Percentiles rank a stretch among this genome's conserved stretches.
Evolutionary conservation across 2,797 vertebrate genomes (phyloP).

Genomic region (Salarias fasciatus): DNA sequence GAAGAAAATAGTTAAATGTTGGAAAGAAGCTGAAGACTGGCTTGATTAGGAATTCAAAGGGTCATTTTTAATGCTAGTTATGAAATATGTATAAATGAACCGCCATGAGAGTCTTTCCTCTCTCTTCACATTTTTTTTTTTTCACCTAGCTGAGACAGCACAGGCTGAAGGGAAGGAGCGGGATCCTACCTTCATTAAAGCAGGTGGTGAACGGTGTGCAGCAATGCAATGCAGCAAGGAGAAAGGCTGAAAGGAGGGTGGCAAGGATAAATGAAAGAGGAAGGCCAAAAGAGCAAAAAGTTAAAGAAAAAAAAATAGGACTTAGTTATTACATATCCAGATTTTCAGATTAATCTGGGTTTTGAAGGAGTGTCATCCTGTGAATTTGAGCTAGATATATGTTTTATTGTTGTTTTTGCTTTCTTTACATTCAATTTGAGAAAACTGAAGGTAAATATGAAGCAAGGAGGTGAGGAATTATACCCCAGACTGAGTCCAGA

Average conservation of each 20-base stretch:
- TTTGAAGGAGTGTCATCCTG: slow-evolving; percentile 35
- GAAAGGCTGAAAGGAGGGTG: slow-evolving; percentile 51
- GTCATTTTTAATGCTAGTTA: slow-evolving; percentile 73
- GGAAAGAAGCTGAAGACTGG: slow-evolving; percentile 56
- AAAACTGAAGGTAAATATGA: slow-evolving; percentile 52
- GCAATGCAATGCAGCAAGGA: slow-evolving; percentile 69
- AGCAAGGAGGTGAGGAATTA: slow-evolving; percentile 28
- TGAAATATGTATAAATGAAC: slow-evolving; percentile 85
- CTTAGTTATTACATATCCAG: too few species aligned
- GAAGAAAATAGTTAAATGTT: slow-evolving; percentile 28
- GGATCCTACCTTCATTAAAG: slow-evolving; percentile 82
- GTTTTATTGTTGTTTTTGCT: slow-evolving; percentile 74
- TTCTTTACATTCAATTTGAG: slow-evolving; percentile 84
- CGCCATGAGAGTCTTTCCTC: slow-evolving; percentile 75
- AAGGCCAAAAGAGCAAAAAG: slow-evolving; percentile 63
- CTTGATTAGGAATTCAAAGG: slow-evolving; percentile 72
- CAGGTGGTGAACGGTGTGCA: slow-evolving; percentile 82
- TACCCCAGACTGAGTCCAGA: slow-evolving; percentile 76
- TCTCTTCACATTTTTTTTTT: slow-evolving; percentile 71
- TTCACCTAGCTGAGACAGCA: slow-evolving; percentile 84
- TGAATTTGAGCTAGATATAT: slow-evolving; percentile 84
- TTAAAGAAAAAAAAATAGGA: too few species aligned
- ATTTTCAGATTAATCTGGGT: slow-evolving; percentile 8
- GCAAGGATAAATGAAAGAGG: slow-evolving; percentile 47
- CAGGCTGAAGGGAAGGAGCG: slow-evolving; percentile 74